A percentile compares a stretch with the other conserved stretches of the same genome.
These are phyloP conservation scores for Lepidocolaptes lacrymiger DNA, from an alignment of 2,797 vertebrate species.

Conservation along the genomic window DNA sequence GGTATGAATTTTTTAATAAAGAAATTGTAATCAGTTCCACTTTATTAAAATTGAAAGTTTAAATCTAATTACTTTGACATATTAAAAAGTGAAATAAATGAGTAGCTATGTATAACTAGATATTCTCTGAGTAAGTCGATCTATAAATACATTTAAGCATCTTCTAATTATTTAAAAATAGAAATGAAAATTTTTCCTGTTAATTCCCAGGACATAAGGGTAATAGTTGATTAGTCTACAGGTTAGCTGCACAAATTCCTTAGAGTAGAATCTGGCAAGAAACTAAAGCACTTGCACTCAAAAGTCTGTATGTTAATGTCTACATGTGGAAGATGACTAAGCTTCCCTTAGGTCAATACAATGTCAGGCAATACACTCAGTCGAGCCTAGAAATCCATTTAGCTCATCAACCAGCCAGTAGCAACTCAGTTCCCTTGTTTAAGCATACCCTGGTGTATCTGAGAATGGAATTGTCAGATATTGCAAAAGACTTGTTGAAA, in stretches of 20 bases:
- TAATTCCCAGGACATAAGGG: neutral
- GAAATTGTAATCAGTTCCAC: neutral
- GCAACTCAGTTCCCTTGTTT: neutral
- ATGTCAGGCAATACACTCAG: neutral
- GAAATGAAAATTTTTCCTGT: neutral
- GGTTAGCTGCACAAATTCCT: neutral
- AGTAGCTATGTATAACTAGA: constrained; percentile 22
- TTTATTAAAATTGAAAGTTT: constrained; percentile 26
- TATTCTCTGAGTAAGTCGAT: neutral
- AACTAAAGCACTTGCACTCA: neutral
- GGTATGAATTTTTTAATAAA: neutral
- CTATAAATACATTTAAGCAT: constrained; percentile 18
- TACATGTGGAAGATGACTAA: neutral
- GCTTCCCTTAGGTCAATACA: neutral
- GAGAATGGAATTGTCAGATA: neutral
- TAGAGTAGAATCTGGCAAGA: neutral
- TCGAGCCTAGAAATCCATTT: neutral
- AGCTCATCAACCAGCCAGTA: neutral
- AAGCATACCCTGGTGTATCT: neutral
- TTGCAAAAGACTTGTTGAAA: neutral
- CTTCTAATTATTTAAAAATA: constrained; percentile 49
- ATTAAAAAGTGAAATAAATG: constrained; percentile 18
- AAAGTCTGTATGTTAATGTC: neutral
- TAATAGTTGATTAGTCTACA: neutral
- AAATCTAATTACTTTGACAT: constrained; percentile 47